Conservation (phyloP, 2,113 vertebrate genomes). For the Pogonocichla stellata region DNA sequence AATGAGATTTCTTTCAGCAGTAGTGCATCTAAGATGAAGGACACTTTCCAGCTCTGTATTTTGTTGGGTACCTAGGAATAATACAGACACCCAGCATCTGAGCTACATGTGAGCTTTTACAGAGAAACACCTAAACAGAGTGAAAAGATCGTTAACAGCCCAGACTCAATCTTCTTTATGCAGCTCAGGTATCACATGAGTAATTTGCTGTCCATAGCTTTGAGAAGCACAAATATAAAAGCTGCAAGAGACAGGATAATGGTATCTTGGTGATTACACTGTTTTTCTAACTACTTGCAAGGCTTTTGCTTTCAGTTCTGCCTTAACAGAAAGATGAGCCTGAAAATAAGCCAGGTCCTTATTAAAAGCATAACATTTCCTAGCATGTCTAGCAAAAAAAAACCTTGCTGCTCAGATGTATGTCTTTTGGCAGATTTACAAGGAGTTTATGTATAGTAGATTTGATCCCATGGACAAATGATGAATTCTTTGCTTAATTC, state of each 20-base stretch:
- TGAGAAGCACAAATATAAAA: slow-evolving; percentile 74
- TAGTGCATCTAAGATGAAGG: slow-evolving; percentile 7
- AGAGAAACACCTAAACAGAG: slow-evolving; percentile 64
- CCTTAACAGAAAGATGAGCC: slow-evolving; percentile 74
- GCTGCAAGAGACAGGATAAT: slow-evolving; percentile 75
- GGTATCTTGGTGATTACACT: slow-evolving; percentile 73
- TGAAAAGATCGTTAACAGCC: slow-evolving; percentile 75
- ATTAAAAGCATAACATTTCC: slow-evolving; percentile 68
- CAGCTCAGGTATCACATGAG: slow-evolving; percentile 76
- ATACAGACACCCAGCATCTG: slow-evolving; percentile 43
- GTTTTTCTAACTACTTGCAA: slow-evolving; percentile 76
- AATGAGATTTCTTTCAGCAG: slow-evolving; percentile 43
- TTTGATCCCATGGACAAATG: slow-evolving; percentile 61
- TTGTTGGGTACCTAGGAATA: slow-evolving; percentile 60
- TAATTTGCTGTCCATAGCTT: slow-evolving; percentile 73
- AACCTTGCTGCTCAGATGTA: slow-evolving; percentile 52
- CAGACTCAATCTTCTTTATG: slow-evolving; percentile 73
- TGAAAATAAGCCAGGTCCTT: slow-evolving; percentile 71
- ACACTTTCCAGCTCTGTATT: slow-evolving; percentile 53
- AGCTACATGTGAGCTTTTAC: slow-evolving; percentile 52
- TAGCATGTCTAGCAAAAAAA: slow-evolving; percentile 44
- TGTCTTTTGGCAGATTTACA: slow-evolving; percentile 63
- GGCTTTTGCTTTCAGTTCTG: slow-evolving; percentile 75
- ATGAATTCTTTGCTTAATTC: slow-evolving; percentile 65
- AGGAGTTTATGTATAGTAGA: slow-evolving; percentile 6